A percentile compares a stretch with the other conserved stretches of the same genome.
Evolutionary conservation across 2,888 invertebrate species (phyloP).

Genomic region (Danaus chrysippus): DNA sequence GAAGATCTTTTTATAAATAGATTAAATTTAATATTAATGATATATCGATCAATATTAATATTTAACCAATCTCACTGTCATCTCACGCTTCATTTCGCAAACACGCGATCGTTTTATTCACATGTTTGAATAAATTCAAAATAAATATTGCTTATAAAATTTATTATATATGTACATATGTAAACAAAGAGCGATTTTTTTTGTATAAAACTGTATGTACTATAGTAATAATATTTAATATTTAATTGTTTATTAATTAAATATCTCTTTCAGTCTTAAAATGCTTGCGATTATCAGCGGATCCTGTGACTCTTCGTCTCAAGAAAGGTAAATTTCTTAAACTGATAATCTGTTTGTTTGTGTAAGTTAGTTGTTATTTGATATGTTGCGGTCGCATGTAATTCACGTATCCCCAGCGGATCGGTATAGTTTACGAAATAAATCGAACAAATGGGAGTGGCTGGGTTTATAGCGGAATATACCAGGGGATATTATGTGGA

Average conservation of each 20-base stretch:
- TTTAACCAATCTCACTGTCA: too few species aligned
- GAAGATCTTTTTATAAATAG: too few species aligned
- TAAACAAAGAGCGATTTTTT: too few species aligned
- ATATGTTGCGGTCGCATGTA: constrained; percentile 47
- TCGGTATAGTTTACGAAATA: constrained; percentile 54
- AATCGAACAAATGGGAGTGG: constrained; percentile 59
- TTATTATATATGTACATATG: too few species aligned
- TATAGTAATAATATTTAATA: neutral
- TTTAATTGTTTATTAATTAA: constrained; percentile 19
- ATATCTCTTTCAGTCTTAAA: constrained; percentile 87
- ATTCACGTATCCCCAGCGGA: constrained; percentile 59
- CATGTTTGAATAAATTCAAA: too few species aligned
- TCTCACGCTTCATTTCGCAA: too few species aligned
- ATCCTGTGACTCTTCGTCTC: constrained; percentile 93
- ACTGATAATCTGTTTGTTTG: constrained; percentile 12
- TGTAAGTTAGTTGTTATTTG: constrained; percentile 33
- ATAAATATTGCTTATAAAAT: too few species aligned
- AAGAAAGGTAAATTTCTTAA: constrained; percentile 88
- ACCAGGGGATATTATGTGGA: constrained; percentile 51
- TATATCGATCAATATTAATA: too few species aligned
- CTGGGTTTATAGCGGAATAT: constrained; percentile 49
- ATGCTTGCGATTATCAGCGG: constrained; percentile 94
- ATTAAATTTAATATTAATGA: too few species aligned
- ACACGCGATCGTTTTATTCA: too few species aligned
- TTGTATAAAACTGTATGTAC: neutral